Evolutionary conservation across 2,113 vertebrate species (phyloP), one percentile per base, ranked within the genome.

Genomic region (Pterocles gutturalis): DNA sequence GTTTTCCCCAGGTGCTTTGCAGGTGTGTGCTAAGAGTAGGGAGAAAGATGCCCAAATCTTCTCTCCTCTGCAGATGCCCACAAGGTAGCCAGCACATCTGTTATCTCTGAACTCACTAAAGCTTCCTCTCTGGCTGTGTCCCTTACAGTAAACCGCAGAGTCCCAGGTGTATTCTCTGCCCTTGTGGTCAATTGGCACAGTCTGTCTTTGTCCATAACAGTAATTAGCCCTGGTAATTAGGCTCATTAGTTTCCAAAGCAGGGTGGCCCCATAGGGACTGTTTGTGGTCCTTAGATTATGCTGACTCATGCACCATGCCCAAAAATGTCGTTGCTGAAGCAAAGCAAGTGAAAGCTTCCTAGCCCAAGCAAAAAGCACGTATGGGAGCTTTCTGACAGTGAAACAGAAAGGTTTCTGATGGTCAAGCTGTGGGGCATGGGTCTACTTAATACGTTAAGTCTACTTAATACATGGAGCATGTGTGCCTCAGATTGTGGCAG

Each of bases 161-260:
- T 89, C 87, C 87, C 94, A 76, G 89, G 81, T 95, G 96, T 36
- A 76, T 91, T 93, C 94, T 79, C 69, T 93, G 65, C 84, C 73
- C 65, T 82, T 58, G 53, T 65, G 89, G 83, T 91, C 87, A 82
- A 2, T 16, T 93, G 94, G 87, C 91, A 79, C 57, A 71, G 65
- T 41, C 61, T 75, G 43, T 78, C 55, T 38, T 9, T 53, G 77
- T 71, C 60, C 48, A 1, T 64, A 79, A 46, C 36, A 48, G 43
- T 31, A 78, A 91, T 20, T 75, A 71, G 55, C 62, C 62, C 26
- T 80, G 16, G 55, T 64, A 57, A 91, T 70, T 60, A 66, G 11
- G 29, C 61, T 89, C 29, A 53, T 54, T 26, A 10, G 16, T 79
- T 93, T 93, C 83, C 81, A 83, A 72, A 96, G 45, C n/a, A 80